Evolutionary conservation across 1,140 invertebrate genomes (phyloP).

Genomic region (Pachyrhynchus sulphureomaculatus): DNA sequence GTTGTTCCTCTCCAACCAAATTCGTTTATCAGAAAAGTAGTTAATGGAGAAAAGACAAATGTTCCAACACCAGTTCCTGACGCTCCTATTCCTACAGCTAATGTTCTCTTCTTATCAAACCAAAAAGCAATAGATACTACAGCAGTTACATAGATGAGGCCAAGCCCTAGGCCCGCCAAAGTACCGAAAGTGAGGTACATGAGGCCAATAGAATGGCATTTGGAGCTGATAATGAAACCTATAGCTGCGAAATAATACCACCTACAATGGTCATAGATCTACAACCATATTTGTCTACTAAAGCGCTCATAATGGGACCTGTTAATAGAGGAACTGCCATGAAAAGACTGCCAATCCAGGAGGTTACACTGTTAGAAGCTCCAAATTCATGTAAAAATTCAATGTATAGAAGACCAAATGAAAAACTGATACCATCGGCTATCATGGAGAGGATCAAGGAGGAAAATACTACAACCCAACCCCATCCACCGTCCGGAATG

Average conservation of each 20-base stretch:
- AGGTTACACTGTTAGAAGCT: slow-evolving; percentile 77
- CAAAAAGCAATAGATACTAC: slow-evolving; percentile 94
- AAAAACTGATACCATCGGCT: slow-evolving; percentile 94
- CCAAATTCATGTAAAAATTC: slow-evolving; percentile 85
- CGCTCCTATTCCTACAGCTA: slow-evolving; percentile 90
- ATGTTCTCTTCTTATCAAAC: slow-evolving; percentile 89
- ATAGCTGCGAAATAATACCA: slow-evolving; percentile 70
- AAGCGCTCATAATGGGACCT: slow-evolving; percentile 81
- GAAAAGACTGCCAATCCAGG: slow-evolving; percentile 86
- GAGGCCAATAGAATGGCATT: slow-evolving; percentile 70
- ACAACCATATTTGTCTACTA: slow-evolving; percentile 88
- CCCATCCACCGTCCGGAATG: slow-evolving; percentile 75
- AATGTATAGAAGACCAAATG: slow-evolving; percentile 86
- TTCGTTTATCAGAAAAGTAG: slow-evolving; percentile 69
- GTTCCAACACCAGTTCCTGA: slow-evolving; percentile 86
- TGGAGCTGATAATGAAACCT: slow-evolving; percentile 80
- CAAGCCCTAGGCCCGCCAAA: slow-evolving; percentile 81
- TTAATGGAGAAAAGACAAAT: slow-evolving; percentile 83
- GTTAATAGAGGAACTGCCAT: slow-evolving; percentile 85
- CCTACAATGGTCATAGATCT: slow-evolving; percentile 80
- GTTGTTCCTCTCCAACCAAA: slow-evolving; percentile 88
- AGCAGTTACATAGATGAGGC: slow-evolving; percentile 85
- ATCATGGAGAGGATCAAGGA: slow-evolving; percentile 86
- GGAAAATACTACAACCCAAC: slow-evolving; percentile 85
- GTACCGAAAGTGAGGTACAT: slow-evolving; percentile 86